A percentile compares a stretch with the other conserved stretches of the same genome.
These are phyloP conservation scores for Drosophila paulistorum DNA, from an alignment of 1,140 invertebrate genomes.

Conservation along the genomic window DNA sequence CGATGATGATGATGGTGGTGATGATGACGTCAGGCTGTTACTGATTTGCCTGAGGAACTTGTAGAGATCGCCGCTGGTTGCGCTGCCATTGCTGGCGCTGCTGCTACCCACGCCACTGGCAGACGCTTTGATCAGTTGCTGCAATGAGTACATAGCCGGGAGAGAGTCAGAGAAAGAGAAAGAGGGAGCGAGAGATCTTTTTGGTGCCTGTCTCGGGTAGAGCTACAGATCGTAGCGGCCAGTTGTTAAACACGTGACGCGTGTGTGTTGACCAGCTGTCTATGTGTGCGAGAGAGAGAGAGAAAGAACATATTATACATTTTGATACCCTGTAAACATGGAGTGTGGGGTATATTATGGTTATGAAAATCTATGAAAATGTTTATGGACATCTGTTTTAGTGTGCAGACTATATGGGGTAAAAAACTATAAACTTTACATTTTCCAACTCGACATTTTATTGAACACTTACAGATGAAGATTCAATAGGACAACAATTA, in stretches of 20 bases:
- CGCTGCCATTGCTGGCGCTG: constrained; percentile 28
- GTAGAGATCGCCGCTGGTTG: constrained; percentile 40
- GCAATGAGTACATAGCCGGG: constrained; percentile 66
- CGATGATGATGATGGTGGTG: constrained; percentile 48
- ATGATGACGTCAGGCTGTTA: constrained; percentile 50
- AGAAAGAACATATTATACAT: constrained; percentile 13
- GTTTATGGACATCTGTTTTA: no score
- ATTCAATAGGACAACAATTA: no score
- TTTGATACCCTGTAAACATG: neutral
- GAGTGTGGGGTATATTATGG: neutral
- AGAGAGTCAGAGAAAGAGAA: constrained; percentile 7
- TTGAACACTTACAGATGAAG: no score
- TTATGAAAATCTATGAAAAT: no score
- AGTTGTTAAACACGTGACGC: constrained; percentile 59
- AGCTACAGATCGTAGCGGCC: constrained; percentile 53
- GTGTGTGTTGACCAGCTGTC: constrained; percentile 26
- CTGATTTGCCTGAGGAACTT: constrained; percentile 37
- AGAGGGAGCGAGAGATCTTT: constrained; percentile 4
- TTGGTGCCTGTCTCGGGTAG: constrained; percentile 32
- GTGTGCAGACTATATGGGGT: no score
- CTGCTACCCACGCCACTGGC: constrained; percentile 32
- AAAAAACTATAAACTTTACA: no score
- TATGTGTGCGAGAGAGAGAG: constrained; percentile 23
- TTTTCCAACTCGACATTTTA: no score
- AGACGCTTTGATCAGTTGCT: constrained; percentile 74